These are phyloP conservation scores for Geophilus truncorum DNA, from an alignment of 2,888 invertebrate genomes.

Conservation along the genomic window DNA sequence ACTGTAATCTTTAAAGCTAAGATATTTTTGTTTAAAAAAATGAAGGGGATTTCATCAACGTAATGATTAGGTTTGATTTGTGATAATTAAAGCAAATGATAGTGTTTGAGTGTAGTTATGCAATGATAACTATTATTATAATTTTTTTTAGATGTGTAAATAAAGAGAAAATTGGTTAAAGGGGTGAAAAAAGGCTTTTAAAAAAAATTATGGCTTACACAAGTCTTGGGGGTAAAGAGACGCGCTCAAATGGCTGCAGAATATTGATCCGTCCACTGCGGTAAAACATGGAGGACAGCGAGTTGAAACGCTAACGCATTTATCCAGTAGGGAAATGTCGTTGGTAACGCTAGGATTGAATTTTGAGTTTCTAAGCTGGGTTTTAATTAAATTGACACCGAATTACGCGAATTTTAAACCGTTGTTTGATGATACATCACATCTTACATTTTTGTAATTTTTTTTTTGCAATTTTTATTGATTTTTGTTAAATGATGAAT, in stretches of 20 bases:
- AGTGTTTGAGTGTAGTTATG: too few species aligned
- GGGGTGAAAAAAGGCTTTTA: background rate
- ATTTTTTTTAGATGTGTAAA: background rate
- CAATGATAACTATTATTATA: too few species aligned
- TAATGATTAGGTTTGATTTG: background rate
- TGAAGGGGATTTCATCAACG: background rate
- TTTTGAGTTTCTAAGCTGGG: background rate
- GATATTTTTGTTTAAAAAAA: too few species aligned
- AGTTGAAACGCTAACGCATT: background rate
- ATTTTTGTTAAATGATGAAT: too few species aligned
- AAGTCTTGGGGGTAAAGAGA: background rate
- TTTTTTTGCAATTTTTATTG: too few species aligned
- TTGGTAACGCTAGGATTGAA: too few species aligned
- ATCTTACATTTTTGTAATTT: too few species aligned
- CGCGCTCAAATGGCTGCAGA: constrained; percentile 12
- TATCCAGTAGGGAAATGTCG: too few species aligned
- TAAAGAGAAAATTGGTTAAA: background rate
- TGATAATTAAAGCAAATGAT: background rate
- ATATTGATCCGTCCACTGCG: constrained; percentile 25
- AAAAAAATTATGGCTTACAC: background rate
- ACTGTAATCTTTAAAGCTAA: too few species aligned
- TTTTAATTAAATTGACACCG: too few species aligned
- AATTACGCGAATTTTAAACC: too few species aligned
- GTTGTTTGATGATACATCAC: too few species aligned
- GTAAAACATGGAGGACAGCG: background rate